Evolutionary conservation across 2,113 vertebrate genomes (phyloP), one percentile per base, ranked within the genome.

Genomic region (Lethenteron reissneri): DNA sequence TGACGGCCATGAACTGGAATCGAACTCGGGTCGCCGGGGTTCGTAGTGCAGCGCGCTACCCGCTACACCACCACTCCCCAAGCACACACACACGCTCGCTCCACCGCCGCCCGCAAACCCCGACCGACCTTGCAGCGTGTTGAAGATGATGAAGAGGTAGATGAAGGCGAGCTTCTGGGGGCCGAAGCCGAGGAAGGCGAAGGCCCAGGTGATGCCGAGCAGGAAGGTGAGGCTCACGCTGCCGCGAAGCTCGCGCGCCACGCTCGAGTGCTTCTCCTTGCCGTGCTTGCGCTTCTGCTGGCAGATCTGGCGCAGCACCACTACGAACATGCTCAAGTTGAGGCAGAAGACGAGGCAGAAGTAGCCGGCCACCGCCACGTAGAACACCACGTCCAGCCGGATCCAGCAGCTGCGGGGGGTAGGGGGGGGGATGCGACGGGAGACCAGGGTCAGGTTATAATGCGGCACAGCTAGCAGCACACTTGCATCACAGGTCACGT

Each of bases 111-210:
- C 41, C 41, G 6, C 41, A 5, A 41, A 41, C 41, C 41, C 41
- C 41, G 41, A 72, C 70, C 78, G 83, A 92, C 88, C 88, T 81
- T 92, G 88, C 14, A 90, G 77, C 19, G 80, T 81, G 78, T 90
- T 95, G 73, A 84, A 83, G 78, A 91, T 79, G 73, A 83, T 74
- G 77, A 94, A 96, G 74, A 88, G 75, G 74, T 92, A 92, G 68
- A 87, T 75, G 75, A 90, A 78, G 62, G 79, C 76, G 72, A 81
- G 78, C 76, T 74, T 81, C 56, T 25, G n/a, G 21, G 84, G 78
- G 41, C 84, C 88, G 81, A 83, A 84, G 12, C 86, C 81, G 71
- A 91, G 84, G 73, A 92, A 87, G 12, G 79, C 85, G 74, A 88
- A 76, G 0, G 80, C 78, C 88, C 87, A 95, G 0, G 85, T 89